Conservation (phyloP, 2,888 invertebrate genomes). For the Hirtodrosophila duncani region DNA sequence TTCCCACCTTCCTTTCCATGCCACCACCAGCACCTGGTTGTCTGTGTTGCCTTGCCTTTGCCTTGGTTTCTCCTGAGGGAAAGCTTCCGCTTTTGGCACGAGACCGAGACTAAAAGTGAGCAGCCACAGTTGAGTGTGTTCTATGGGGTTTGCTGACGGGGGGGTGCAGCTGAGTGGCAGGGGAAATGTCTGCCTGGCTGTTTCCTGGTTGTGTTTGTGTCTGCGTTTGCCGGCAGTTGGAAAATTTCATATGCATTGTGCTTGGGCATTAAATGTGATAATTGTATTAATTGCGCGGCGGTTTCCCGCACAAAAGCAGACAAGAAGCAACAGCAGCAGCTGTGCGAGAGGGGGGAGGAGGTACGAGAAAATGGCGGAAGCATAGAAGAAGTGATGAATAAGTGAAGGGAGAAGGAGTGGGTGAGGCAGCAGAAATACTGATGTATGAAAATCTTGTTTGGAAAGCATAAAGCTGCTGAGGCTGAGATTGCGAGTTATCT, state of each 20-base stretch:
- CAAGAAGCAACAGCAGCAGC: neutral
- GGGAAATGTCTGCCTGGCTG: neutral
- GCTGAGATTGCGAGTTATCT: too few relatives aligned
- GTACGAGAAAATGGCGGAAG: too few relatives aligned
- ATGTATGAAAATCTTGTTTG: too few relatives aligned
- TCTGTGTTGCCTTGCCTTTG: too few relatives aligned
- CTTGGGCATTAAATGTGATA: constrained; percentile 54
- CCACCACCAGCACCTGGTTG: too few relatives aligned
- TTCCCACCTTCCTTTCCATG: neutral
- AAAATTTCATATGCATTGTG: constrained; percentile 60
- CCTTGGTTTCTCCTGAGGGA: constrained; percentile 10
- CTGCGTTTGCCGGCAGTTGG: constrained; percentile 31
- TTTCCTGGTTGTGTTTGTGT: constrained; percentile 11
- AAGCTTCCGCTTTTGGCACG: constrained; percentile 49
- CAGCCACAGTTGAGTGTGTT: constrained; percentile 12
- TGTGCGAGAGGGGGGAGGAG: too few relatives aligned
- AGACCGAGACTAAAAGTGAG: constrained; percentile 44
- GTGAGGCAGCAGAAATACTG: too few relatives aligned
- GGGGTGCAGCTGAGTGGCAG: too few relatives aligned
- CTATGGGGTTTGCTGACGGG: too few relatives aligned
- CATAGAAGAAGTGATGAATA: too few relatives aligned
- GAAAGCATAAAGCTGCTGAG: too few relatives aligned
- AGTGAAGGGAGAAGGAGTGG: too few relatives aligned
- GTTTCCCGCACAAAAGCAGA: constrained; percentile 27
- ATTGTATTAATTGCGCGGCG: constrained; percentile 61